Evolutionary conservation across 2,888 invertebrate genomes (phyloP), one percentile per base, ranked within the genome.

Genomic region (Harpalus rubripes): DNA sequence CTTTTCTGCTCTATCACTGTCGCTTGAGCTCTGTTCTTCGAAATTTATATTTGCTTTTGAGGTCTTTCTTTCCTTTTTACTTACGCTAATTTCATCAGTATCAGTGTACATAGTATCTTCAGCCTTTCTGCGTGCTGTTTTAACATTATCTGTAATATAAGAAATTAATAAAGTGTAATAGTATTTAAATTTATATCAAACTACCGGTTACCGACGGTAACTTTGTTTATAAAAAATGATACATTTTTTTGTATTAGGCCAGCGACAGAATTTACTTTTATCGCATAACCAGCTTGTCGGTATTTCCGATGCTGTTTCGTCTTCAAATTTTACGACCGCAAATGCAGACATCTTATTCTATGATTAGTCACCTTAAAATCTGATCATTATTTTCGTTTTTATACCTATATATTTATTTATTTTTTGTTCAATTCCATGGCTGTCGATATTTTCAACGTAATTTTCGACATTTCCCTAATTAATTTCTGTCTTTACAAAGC

Each of bases 51-150:
- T 56, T 56, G 56, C 10, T 56, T 56, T 56, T 56, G 56, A 56
- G 56, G 1, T 1, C 10, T 56, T 56, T 59, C 59, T 59, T 59
- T 59, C n/a, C 8, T 59, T 59, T 16, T 59, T 59, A n/a, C 59
- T 59, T 59, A 6, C 15, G 16, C 7, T 59, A 59, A 59, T 59
- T 15, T 59, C 59, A 16, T 59, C 59, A 7, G 59, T 59, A 7
- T 59, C 59, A 2, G 59, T 59, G 59, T 59, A 59, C 16, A 2
- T 15, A 15, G 16, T 59, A 59, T 59, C 59, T 16, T 59, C 59
- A n/a, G 59, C 59, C 16, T 59, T 59, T 59, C 16, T 59, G n/a
- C 59, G n/a, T 15, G 59, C 59, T 59, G 59, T 59, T 59, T 59
- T 16, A 15, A 59, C n/a, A 59, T 59, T 59, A 59, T 59, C 59